These are phyloP conservation scores for Quiscalus mexicanus DNA, from an alignment of 2,113 vertebrate genomes.

Conservation along the genomic window DNA sequence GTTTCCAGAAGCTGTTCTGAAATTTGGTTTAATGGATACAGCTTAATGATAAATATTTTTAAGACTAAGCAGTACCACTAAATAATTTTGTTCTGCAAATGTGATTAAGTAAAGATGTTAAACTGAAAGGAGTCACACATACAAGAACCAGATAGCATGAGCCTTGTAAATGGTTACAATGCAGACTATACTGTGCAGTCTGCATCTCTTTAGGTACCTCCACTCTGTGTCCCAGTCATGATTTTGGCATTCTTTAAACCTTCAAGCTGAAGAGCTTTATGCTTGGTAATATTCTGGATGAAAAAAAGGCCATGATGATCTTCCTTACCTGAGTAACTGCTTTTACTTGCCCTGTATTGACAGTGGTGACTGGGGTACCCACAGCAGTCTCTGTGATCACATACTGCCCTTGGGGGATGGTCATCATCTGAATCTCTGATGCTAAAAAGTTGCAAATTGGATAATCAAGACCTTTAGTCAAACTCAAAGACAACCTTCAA, in stretches of 20 bases:
- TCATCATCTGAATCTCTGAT: constrained; percentile 98
- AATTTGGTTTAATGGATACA: neutral
- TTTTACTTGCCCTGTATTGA: constrained; percentile 89
- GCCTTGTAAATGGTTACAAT: neutral
- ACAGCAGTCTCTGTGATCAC: constrained; percentile 91
- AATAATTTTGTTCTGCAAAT: neutral
- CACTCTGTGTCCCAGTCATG: neutral
- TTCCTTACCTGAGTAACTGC: constrained; percentile 81
- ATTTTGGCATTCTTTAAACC: neutral
- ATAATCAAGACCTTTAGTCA: neutral
- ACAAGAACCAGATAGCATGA: neutral
- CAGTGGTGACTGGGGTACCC: constrained; percentile 85
- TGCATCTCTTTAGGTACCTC: neutral
- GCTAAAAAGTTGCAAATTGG: constrained; percentile 71
- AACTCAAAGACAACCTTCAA: neutral
- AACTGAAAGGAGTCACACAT: neutral
- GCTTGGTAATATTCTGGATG: neutral
- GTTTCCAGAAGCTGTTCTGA: neutral
- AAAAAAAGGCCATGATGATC: neutral
- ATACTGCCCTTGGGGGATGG: constrained; percentile 92
- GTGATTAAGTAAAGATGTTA: neutral
- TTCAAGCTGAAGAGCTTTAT: neutral
- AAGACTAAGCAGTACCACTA: neutral
- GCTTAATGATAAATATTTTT: neutral
- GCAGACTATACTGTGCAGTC: neutral